Conservation (phyloP, 2,113 vertebrate species). For the Laterallus jamaicensis region DNA sequence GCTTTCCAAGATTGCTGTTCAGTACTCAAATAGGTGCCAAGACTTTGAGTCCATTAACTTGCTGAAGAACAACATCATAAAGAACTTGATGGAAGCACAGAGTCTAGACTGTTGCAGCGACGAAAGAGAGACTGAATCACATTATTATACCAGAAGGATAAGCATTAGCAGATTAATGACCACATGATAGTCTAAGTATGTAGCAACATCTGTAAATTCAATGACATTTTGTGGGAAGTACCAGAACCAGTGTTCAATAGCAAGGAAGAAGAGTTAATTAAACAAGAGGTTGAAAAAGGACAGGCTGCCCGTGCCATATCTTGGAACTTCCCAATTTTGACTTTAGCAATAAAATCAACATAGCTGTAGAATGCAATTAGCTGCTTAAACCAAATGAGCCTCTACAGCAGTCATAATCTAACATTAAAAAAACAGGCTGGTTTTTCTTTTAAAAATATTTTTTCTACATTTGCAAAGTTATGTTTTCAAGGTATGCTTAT, state of each 20-base stretch:
- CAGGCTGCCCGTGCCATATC: not conserved
- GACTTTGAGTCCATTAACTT: not conserved
- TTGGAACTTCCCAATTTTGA: not conserved
- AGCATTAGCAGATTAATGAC: not conserved
- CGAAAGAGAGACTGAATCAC: not conserved
- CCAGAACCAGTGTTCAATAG: not conserved
- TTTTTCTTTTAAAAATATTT: not conserved
- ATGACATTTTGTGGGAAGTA: not conserved
- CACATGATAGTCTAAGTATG: not conserved
- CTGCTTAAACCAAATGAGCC: not conserved
- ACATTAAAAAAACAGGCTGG: not conserved
- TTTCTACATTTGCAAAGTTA: not conserved
- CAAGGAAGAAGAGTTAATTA: not conserved
- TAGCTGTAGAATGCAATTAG: not conserved
- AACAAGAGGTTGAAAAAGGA: not conserved
- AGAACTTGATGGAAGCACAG: not conserved
- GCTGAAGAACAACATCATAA: not conserved
- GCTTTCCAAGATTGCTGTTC: constrained; percentile 24
- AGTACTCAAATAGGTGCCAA: not conserved
- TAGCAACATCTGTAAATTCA: not conserved
- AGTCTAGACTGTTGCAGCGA: not conserved
- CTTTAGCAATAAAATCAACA: not conserved
- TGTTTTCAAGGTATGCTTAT: not conserved
- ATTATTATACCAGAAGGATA: not conserved
- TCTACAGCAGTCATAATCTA: not conserved